These are phyloP conservation scores for Platycnemis pennipes DNA, from an alignment of 2,888 invertebrate genomes.

Conservation along the genomic window DNA sequence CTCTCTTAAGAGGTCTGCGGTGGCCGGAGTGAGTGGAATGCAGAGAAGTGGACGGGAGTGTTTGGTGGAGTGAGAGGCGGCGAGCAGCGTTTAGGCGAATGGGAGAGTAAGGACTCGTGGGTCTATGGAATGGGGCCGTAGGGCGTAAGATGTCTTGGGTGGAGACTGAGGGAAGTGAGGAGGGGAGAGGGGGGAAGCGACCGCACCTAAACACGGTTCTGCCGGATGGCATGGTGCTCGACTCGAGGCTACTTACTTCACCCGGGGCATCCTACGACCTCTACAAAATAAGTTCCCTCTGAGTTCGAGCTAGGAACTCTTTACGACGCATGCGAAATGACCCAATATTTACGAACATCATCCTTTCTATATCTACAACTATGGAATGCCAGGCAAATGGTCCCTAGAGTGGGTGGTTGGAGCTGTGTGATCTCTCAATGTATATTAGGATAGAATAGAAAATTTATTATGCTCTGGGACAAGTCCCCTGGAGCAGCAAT, in stretches of 20 bases:
- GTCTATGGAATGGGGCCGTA: not conserved
- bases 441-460: no score
- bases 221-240: not conserved
- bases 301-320: not conserved
- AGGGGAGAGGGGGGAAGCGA: not conserved
- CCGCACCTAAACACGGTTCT: not conserved
- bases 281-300: not conserved
- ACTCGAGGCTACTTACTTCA: no score
- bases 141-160: not conserved
- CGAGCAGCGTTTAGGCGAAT: not conserved
- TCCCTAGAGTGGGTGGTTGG: no score
- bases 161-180: no score
- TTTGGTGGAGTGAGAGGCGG: not conserved
- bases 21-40: conserved; percentile 15
- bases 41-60: not conserved
- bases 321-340: not conserved
- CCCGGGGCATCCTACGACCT: no score
- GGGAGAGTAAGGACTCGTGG: not conserved
- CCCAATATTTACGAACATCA: not conserved
- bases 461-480: no score
- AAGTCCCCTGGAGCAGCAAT: no score
- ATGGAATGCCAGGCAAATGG: no score
- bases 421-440: no score
- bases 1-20: conserved; percentile 3
- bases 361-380: not conserved